Conservation (phyloP, 2,113 vertebrate genomes). For the Indicator maculatus region DNA sequence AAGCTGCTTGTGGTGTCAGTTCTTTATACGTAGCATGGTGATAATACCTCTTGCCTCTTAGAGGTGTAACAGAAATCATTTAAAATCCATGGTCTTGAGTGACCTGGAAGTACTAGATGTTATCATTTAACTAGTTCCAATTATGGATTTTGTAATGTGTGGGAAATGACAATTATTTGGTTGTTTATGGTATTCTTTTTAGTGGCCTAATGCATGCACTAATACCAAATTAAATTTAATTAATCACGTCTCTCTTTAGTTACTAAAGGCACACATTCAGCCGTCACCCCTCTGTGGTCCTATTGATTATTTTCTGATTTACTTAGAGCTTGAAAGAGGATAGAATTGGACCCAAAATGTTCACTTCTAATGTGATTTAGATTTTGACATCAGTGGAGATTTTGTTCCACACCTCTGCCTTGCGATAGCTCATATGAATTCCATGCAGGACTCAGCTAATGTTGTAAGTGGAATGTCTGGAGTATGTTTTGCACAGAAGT, state of each 20-base stretch:
- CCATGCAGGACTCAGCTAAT: not conserved
- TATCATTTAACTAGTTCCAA: not conserved
- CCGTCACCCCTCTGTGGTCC: not conserved
- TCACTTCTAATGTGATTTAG: not conserved
- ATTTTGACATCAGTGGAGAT: not conserved
- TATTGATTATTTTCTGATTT: not conserved
- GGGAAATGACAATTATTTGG: not conserved
- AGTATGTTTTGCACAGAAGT: not conserved
- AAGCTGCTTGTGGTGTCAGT: not conserved
- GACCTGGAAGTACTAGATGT: not conserved
- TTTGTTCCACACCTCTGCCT: not conserved
- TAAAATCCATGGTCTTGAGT: not conserved
- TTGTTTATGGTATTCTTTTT: not conserved
- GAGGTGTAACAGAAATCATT: not conserved
- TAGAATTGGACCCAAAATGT: not conserved
- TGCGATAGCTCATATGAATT: not conserved
- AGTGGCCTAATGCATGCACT: not conserved
- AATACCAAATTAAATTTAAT: not conserved
- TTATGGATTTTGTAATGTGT: not conserved
- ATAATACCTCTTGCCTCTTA: not conserved
- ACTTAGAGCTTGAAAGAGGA: not conserved
- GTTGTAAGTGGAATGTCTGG: not conserved
- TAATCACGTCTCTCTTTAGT: not conserved
- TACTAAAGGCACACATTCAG: not conserved
- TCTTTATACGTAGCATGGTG: not conserved